Percentiles rank a stretch among this genome's conserved stretches.
Evolutionary conservation across 1,140 invertebrate species (phyloP).

Genomic region (Zaprionus lachaisei): DNA sequence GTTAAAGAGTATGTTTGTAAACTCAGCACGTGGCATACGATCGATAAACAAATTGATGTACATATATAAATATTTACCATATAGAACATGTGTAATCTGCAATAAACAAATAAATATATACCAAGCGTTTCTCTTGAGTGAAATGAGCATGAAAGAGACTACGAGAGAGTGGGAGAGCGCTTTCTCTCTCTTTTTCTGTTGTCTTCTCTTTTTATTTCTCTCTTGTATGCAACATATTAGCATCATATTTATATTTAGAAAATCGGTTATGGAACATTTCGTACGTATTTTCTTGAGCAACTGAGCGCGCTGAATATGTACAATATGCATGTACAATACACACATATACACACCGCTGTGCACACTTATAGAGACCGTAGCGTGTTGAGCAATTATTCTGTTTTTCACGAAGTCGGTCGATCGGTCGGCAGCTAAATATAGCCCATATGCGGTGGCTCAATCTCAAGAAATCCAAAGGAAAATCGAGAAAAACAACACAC

Average conservation of each 20-base stretch:
- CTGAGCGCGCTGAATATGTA: constrained; percentile 23
- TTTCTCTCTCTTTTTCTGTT: constrained; percentile 25
- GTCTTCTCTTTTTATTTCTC: constrained; percentile 2
- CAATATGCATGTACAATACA: constrained; percentile 15
- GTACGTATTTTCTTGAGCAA: constrained; percentile 44
- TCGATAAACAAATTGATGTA: constrained; percentile 16
- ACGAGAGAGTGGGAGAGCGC: constrained; percentile 10
- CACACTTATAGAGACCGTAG: constrained; percentile 31
- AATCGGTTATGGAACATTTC: constrained; percentile 77
- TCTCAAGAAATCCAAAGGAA: constrained; percentile 29
- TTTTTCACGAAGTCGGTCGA: constrained; percentile 61
- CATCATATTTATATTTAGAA: constrained; percentile 83
- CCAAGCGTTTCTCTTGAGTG: constrained; percentile 47
- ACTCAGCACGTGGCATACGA: constrained; percentile 45
- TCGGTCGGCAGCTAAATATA: constrained; percentile 65
- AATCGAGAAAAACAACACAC: constrained; percentile 26
- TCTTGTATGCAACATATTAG: constrained; percentile 45
- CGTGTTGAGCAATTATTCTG: constrained; percentile 75
- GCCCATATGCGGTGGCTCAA: constrained; percentile 65
- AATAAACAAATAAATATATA: constrained; percentile 22
- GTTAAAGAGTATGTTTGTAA: neutral
- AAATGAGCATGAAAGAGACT: constrained; percentile 4
- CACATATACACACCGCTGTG: constrained; percentile 3
- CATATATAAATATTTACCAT: constrained; percentile 6
- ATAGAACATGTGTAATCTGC: neutral